Evolutionary conservation across 2,797 vertebrate genomes (phyloP), one percentile per base, ranked within the genome.

Genomic region (Sardinella longiceps): DNA sequence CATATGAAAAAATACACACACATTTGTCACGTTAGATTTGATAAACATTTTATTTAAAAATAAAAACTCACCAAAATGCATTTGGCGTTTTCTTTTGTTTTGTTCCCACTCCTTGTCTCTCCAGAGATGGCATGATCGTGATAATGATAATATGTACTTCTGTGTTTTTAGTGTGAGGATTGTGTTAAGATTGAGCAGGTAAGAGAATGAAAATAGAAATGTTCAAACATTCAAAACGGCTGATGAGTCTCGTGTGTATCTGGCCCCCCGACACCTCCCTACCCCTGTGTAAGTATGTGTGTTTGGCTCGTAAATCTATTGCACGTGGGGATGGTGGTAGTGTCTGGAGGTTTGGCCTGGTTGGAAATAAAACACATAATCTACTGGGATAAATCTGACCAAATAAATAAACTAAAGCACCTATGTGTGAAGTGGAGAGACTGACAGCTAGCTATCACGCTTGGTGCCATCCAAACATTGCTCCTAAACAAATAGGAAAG

Each of bases 41-140:
- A 85, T 66, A 60, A 80, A 80, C 81, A 86, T 88, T 89, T 89
- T 87, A 87, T 89, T 88, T 66, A 82, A 87, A 88, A 88, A 88
- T 86, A 83, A 87, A 88, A 66, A 80, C 82, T 51, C 58, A 84
- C 83, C 84, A 80, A 85, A 60, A 88, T 80, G 43, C 50, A 74
- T 83, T 80, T 70, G 63, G 84, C 63, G 60, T 50, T 53, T 84
- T 43, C 28, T 30, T 23, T 37, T 56, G 66, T 63, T 70, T 66
- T 46, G 63, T 70, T 70, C 63, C 63, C 28, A 70, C 63, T 70
- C 30, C 4, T 70, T 33, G 14, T 70, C 30, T 70, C 63, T 70
- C 28, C 30, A 70, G 12, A 33, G 14, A 70, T 70, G 63, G 2
- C 28, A 33, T 70, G 63, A 70, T 70, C 30, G 18, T 70, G 15